phyloP scores from a whole-genome alignment of 2,113 vertebrate genomes.

The Cromileptes altivelis region DNA sequence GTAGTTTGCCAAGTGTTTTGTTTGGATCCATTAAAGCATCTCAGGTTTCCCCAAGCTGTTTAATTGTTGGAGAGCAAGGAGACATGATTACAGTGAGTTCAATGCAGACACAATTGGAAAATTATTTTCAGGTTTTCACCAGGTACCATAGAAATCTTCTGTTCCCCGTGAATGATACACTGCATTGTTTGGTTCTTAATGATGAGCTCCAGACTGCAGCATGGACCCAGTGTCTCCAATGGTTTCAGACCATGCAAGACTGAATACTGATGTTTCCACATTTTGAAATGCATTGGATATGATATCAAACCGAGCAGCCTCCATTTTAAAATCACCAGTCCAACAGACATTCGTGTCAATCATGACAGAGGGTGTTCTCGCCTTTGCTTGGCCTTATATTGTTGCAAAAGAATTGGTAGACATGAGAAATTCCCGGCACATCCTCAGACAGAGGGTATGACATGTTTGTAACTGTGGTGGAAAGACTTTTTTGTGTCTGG shows the following conservation, averaged over 20 bases:
- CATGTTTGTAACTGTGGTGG: slow-evolving; percentile 7
- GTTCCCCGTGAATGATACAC: slow-evolving; percentile 38
- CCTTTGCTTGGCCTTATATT: slow-evolving; percentile 15
- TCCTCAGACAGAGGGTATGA: slow-evolving; percentile 25
- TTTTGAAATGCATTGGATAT: slow-evolving; percentile 19
- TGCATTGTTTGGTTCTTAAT: slow-evolving; percentile 22
- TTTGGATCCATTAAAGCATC: slow-evolving; percentile 61
- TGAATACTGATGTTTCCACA: slow-evolving; percentile 7
- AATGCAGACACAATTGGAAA: slow-evolving; percentile 26
- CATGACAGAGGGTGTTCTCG: neutral
- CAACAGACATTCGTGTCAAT: neutral
- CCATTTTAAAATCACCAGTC: slow-evolving; percentile 24
- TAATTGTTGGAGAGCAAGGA: slow-evolving; percentile 44
- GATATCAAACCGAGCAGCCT: slow-evolving; percentile 5
- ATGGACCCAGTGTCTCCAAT: neutral
- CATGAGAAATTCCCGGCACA: slow-evolving; percentile 10
- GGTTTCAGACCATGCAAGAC: neutral
- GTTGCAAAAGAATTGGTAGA: neutral
- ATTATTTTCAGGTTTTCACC: slow-evolving; percentile 42
- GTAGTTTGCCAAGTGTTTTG: slow-evolving; percentile 69
- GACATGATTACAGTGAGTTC: slow-evolving; percentile 38
- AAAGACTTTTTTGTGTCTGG: slow-evolving; percentile 48
- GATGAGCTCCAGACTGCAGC: neutral
- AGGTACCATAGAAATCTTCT: slow-evolving; percentile 19
- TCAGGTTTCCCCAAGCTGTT: slow-evolving; percentile 53